Base-by-base conservation (phyloP, 2,888 invertebrate species). In the Lottia scabra region DNA sequence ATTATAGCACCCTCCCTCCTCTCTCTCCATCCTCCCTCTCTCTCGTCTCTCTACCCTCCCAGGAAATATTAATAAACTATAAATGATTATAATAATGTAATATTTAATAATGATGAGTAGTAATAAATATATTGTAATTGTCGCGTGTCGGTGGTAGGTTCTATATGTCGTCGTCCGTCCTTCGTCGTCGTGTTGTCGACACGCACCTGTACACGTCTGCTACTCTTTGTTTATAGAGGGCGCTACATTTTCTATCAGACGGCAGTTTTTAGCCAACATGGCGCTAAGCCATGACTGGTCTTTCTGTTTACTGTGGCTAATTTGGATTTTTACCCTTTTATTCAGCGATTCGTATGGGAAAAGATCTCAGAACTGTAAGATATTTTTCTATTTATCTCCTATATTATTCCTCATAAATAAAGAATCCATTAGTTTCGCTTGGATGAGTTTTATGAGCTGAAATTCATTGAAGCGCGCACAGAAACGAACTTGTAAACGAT, bases 211-310 rank as follows among this genome's bases (percentile, higher is more conserved):
- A 70, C 68, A 67, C 63, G 74, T 78, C 75, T 80, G 75, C 38
- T 6, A 38, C 73, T 63, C 74, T 77, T 78, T 84, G 81, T 84
- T 83, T 81, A 83, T 75, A 84, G 82, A 81, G 80, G 81, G 82
- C 83, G 83, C 82, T 81, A 65, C 63, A 46, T 38, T 62, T 77
- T 78, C 77, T 77, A 77, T 77, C 69, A 71, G 69, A 71, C 68
- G 73, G 67, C 70, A 75, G 81, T 80, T 79, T 81, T 81, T 79
- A 75, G 80, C 77, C 81, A 82, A 80, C 81, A 85, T 85, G 85
- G 85, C 85, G 83, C 79, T 80, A 78, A 80, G 84, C 79, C 81
- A 83, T 78, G 85, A 83, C 74, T 84, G 82, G 84, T 76, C 83
- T 72, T 78, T 83, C 74, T 82, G 82, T 74, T 83, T 82, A 30